These are phyloP conservation scores for Drosophila tropicalis DNA, from an alignment of 1,140 invertebrate species.

Conservation along the genomic window DNA sequence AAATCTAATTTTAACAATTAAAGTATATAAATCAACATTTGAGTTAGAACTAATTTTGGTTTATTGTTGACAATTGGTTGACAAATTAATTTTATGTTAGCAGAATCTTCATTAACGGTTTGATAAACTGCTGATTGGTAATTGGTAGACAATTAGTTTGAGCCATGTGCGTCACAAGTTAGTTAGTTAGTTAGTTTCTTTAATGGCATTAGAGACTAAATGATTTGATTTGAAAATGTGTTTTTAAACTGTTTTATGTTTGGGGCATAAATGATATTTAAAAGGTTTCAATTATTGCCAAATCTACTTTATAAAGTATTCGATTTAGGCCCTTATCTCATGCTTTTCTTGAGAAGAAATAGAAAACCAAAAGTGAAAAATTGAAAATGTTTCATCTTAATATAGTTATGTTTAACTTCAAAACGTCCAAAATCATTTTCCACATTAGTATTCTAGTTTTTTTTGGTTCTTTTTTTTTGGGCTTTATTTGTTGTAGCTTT, in stretches of 20 bases:
- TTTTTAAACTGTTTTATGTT: too few species aligned
- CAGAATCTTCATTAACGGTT: neutral
- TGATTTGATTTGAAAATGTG: too few species aligned
- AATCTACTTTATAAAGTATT: too few species aligned
- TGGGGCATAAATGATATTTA: too few species aligned
- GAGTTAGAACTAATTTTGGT: neutral
- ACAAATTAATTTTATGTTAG: neutral
- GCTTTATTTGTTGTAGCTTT: conserved; percentile 3
- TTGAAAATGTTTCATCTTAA: neutral
- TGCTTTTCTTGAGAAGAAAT: too few species aligned
- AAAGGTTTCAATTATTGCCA: too few species aligned
- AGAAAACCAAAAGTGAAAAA: too few species aligned
- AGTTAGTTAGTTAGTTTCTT: neutral
- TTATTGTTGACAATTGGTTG: neutral
- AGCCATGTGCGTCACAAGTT: neutral
- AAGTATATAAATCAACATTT: too few species aligned
- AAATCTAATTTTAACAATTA: neutral
- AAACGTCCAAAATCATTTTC: neutral
- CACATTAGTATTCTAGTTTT: conserved; percentile 6
- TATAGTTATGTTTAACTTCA: conserved; percentile 1
- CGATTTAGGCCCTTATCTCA: too few species aligned
- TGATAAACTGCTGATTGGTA: neutral
- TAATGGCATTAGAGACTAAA: too few species aligned
- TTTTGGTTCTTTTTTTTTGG: neutral
- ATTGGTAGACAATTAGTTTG: neutral